Conservation (phyloP, 2,113 vertebrate species). For the Antennarius striatus region DNA sequence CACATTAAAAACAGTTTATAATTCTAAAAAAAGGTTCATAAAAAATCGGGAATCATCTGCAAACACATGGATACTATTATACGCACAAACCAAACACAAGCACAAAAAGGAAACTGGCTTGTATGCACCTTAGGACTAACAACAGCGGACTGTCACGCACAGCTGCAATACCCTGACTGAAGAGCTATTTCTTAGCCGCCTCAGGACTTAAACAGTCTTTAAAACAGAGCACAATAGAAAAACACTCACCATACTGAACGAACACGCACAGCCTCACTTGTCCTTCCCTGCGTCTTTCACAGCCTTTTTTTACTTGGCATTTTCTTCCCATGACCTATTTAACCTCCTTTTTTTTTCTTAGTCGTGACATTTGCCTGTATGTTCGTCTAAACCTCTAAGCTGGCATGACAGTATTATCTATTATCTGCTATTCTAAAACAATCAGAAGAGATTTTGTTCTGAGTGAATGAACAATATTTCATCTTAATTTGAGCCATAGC, state of each 20-base stretch:
- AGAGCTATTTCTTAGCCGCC: constrained; percentile 14
- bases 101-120: neutral
- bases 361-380: too few relatives aligned
- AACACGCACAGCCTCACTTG: neutral
- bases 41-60: too few relatives aligned
- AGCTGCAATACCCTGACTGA: neutral
- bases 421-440: too few relatives aligned
- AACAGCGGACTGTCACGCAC: neutral
- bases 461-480: too few relatives aligned
- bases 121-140: neutral
- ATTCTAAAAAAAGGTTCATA: too few relatives aligned
- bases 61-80: too few relatives aligned
- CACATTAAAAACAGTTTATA: too few relatives aligned
- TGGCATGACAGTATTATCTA: too few relatives aligned
- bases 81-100: neutral
- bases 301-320: neutral
- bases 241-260: neutral
- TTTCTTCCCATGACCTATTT: constrained; percentile 6
- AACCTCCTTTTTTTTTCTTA: constrained; percentile 2
- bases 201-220: constrained; percentile 4
- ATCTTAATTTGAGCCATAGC: too few relatives aligned
- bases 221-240: constrained; percentile 11
- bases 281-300: neutral
- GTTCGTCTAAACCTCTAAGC: too few relatives aligned
- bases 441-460: too few relatives aligned